Evolutionary conservation across 2,797 vertebrate species (phyloP).

Genomic region (Cynopterus sphinx): DNA sequence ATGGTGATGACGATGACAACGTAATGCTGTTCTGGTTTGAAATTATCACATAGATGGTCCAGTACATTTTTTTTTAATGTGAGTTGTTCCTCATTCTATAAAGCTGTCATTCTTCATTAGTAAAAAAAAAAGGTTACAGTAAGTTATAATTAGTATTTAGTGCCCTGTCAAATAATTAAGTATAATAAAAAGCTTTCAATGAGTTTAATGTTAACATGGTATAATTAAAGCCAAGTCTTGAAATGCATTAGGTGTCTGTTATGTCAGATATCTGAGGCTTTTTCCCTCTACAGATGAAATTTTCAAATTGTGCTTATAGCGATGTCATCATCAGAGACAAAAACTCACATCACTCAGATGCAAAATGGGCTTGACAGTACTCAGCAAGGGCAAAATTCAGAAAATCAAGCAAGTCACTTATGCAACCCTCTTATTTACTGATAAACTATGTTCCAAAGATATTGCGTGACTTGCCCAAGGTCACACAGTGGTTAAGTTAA

Average conservation of each 20-base stretch:
- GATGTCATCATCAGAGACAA: not conserved
- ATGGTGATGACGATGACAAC: constrained; percentile 57
- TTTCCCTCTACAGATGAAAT: constrained; percentile 49
- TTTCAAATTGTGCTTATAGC: constrained; percentile 60
- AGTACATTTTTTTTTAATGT: not conserved
- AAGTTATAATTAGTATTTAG: constrained; percentile 81
- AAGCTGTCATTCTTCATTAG: constrained; percentile 80
- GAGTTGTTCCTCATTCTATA: constrained; percentile 62
- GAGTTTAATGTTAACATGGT: constrained; percentile 76
- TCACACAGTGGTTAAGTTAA: not conserved
- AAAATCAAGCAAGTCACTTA: not conserved
- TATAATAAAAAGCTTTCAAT: constrained; percentile 80
- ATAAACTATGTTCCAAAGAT: not conserved
- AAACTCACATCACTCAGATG: not conserved
- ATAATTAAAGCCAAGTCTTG: constrained; percentile 80
- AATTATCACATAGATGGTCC: constrained; percentile 65
- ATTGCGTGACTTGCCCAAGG: not conserved
- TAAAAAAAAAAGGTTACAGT: constrained; percentile 65
- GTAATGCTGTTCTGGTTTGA: constrained; percentile 68
- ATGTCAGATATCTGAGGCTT: constrained; percentile 59
- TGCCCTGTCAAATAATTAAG: constrained; percentile 82
- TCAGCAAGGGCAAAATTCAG: not conserved
- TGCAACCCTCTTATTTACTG: not conserved
- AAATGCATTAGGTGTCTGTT: constrained; percentile 61
- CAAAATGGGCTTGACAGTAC: not conserved